These are phyloP conservation scores for Phthorimaea operculella DNA, from an alignment of 1,140 invertebrate genomes.

Conservation along the genomic window DNA sequence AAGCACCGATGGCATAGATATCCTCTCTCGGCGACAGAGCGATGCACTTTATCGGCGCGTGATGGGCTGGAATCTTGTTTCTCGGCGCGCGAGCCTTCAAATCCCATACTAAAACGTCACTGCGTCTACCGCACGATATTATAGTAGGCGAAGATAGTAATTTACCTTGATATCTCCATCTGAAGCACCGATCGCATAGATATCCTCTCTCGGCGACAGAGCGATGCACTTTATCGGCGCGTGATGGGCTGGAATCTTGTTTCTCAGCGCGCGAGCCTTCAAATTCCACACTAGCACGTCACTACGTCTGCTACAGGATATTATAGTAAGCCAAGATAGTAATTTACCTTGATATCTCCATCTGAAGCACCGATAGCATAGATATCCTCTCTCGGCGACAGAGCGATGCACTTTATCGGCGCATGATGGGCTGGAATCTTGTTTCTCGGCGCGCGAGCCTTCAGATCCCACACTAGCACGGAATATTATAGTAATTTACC, in stretches of 20 bases:
- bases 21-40: conserved; percentile 95
- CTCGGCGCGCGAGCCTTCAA: conserved; percentile 88
- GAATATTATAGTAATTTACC: too few relatives aligned
- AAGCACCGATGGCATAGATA: conserved; percentile 96
- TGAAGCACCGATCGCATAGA: conserved; percentile 95
- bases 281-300: conserved; percentile 96
- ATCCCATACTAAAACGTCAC: conserved; percentile 95
- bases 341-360: conserved; percentile 95
- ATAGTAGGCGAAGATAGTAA: too few relatives aligned
- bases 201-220: conserved; percentile 94
- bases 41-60: conserved; percentile 93
- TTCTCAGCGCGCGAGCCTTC: conserved; percentile 85
- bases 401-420: conserved; percentile 92
- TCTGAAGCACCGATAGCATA: conserved; percentile 97
- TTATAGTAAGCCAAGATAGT: too few relatives aligned
- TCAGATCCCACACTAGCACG: conserved; percentile 93
- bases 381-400: conserved; percentile 95
- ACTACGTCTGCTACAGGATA: conserved; percentile 94
- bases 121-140: conserved; percentile 95
- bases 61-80: conserved; percentile 92
- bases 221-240: conserved; percentile 94
- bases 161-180: conserved; percentile 97
- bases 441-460: conserved; percentile 88
- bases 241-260: conserved; percentile 93
- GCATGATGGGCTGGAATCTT: conserved; percentile 93